phyloP scores from a whole-genome alignment of 2,888 invertebrate genomes.

The Melipona bicolor region DNA sequence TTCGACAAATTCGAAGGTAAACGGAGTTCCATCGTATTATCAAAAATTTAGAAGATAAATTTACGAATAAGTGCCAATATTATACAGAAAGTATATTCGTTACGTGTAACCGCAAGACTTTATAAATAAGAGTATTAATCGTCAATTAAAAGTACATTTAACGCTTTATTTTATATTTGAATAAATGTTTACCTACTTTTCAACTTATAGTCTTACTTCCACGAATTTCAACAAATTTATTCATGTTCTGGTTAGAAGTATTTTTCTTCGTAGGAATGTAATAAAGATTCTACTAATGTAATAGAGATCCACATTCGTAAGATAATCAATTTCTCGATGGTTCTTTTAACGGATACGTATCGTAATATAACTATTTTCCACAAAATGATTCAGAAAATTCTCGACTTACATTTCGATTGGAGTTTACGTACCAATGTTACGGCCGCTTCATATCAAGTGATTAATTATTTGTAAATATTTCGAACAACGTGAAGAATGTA shows the following conservation, averaged over 20 bases:
- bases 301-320: not conserved
- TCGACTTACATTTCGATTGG: constrained; percentile 1
- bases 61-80: constrained; percentile 11
- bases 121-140: constrained; percentile 13
- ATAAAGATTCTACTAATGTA: too few species aligned
- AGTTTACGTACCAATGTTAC: not conserved
- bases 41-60: constrained; percentile 1
- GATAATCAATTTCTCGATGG: not conserved
- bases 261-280: not conserved
- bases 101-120: constrained; percentile 2
- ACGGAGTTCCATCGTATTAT: not conserved
- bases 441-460: constrained; percentile 23
- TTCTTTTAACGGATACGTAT: constrained; percentile 9
- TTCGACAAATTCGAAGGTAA: too few species aligned
- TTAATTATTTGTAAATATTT: constrained; percentile 30
- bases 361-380: constrained; percentile 30
- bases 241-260: not conserved
- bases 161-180: not conserved
- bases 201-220: not conserved
- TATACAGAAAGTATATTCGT: constrained; percentile 11
- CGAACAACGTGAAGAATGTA: constrained; percentile 1
- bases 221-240: not conserved
- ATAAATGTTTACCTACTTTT: constrained; percentile 1
- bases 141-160: constrained; percentile 1
- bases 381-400: constrained; percentile 54